These are phyloP conservation scores for Drosophila orena DNA, from an alignment of 1,140 invertebrate genomes.

Conservation along the genomic window DNA sequence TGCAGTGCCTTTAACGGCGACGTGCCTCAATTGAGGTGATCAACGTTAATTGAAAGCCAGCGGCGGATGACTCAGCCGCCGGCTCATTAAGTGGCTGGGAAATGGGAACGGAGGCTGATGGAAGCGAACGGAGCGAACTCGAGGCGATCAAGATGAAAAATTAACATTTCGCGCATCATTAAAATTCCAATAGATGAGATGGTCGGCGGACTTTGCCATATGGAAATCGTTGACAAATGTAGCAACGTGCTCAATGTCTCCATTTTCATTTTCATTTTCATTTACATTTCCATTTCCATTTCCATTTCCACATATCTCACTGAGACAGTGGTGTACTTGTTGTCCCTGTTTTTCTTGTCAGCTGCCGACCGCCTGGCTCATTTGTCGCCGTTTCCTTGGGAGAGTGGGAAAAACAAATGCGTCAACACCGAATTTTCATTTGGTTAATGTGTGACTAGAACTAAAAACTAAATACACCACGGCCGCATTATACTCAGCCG, in stretches of 20 bases:
- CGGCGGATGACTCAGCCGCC: conserved; percentile 66
- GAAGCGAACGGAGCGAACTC: conserved; percentile 19
- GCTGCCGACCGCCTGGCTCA: conserved; percentile 70
- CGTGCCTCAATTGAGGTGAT: conserved; percentile 82
- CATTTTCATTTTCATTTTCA: conserved; percentile 49
- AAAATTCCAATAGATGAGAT: conserved; percentile 69
- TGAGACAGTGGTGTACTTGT: conserved; percentile 42
- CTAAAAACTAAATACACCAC: conserved; percentile 49
- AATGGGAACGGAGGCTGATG: conserved; percentile 14
- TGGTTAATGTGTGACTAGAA: conserved; percentile 81
- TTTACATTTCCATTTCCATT: conserved; percentile 7
- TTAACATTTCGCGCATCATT: conserved; percentile 82
- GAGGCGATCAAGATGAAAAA: conserved; percentile 73
- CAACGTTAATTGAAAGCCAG: conserved; percentile 81
- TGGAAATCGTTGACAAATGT: conserved; percentile 77
- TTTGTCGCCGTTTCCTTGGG: conserved; percentile 59
- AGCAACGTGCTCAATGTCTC: conserved; percentile 78
- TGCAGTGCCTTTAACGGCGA: conserved; percentile 36
- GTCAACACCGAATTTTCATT: conserved; percentile 83
- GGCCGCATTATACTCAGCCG: conserved; percentile 16
- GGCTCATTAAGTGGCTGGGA: conserved; percentile 67
- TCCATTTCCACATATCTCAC: conserved; percentile 17
- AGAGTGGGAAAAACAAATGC: conserved; percentile 79
- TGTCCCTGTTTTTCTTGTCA: conserved; percentile 50
- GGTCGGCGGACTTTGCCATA: conserved; percentile 40